Conservation (phyloP, 2,113 vertebrate genomes). For the Heptranchias perlo region DNA sequence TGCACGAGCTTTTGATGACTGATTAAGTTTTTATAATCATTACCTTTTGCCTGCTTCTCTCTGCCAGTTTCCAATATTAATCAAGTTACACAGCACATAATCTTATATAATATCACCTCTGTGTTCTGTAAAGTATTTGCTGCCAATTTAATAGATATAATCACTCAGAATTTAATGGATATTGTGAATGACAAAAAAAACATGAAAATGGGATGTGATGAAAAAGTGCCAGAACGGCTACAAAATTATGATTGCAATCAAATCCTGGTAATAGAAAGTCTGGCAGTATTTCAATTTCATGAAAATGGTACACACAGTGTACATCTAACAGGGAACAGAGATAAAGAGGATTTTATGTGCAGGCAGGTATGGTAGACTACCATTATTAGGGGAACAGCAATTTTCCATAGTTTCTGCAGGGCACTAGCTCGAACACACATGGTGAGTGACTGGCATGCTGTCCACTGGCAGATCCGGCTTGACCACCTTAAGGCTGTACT, state of each 20-base stretch:
- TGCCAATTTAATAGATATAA: background rate
- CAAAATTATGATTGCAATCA: slow-evolving; percentile 27
- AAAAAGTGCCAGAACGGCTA: background rate
- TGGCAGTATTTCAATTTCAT: background rate
- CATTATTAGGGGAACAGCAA: background rate
- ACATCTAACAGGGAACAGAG: background rate
- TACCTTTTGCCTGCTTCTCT: background rate
- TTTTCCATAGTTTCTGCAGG: background rate
- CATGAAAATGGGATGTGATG: slow-evolving; percentile 11
- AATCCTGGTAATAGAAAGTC: background rate
- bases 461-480: background rate
- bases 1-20: background rate
- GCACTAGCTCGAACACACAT: background rate
- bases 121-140: background rate
- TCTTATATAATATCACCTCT: background rate
- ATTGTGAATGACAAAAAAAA: slow-evolving; percentile 1
- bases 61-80: slow-evolving; percentile 11
- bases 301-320: background rate
- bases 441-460: background rate
- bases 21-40: background rate
- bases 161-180: slow-evolving; percentile 15
- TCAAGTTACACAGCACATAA: slow-evolving; percentile 1
- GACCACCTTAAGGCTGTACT: background rate
- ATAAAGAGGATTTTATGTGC: background rate
- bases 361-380: background rate